Evolutionary conservation across 1,140 invertebrate genomes (phyloP).

Genomic region (Atta texana): DNA sequence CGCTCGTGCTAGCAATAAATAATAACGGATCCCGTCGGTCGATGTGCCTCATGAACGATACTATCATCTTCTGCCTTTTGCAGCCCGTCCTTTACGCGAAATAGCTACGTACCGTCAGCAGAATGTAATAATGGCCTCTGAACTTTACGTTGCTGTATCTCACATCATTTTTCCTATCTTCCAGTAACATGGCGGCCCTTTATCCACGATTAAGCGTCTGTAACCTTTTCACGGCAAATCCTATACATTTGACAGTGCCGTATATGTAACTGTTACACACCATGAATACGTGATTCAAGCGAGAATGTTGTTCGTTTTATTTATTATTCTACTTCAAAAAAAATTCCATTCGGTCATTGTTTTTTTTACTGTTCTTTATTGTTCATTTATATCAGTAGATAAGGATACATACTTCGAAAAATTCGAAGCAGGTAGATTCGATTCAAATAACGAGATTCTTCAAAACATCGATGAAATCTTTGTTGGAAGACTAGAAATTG

Average conservation of each 20-base stretch:
- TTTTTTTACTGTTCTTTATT: not conserved
- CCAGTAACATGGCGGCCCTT: not conserved
- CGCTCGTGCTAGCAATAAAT: slow-evolving; percentile 66
- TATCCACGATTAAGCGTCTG: slow-evolving; percentile 6
- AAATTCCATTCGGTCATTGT: not conserved
- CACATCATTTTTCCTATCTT: slow-evolving; percentile 57
- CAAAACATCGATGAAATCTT: slow-evolving; percentile 1
- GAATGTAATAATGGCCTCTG: slow-evolving; percentile 74
- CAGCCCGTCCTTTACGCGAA: slow-evolving; percentile 39
- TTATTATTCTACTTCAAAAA: not conserved
- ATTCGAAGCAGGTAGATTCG: slow-evolving; percentile 49
- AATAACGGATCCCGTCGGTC: slow-evolving; percentile 64
- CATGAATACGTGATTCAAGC: not conserved
- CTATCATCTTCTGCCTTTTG: slow-evolving; percentile 37
- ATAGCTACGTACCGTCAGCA: slow-evolving; percentile 63
- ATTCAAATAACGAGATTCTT: slow-evolving; percentile 45
- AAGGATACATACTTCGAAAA: not conserved
- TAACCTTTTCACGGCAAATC: slow-evolving; percentile 12
- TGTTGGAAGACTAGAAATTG: not conserved
- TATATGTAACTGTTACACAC: not conserved
- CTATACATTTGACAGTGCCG: not conserved
- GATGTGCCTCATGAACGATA: slow-evolving; percentile 52
- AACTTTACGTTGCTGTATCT: slow-evolving; percentile 76
- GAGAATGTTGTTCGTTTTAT: not conserved
- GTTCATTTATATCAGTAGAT: slow-evolving; percentile 8